phyloP scores from a whole-genome alignment of 2,113 vertebrate genomes.

The Pogonocichla stellata region DNA sequence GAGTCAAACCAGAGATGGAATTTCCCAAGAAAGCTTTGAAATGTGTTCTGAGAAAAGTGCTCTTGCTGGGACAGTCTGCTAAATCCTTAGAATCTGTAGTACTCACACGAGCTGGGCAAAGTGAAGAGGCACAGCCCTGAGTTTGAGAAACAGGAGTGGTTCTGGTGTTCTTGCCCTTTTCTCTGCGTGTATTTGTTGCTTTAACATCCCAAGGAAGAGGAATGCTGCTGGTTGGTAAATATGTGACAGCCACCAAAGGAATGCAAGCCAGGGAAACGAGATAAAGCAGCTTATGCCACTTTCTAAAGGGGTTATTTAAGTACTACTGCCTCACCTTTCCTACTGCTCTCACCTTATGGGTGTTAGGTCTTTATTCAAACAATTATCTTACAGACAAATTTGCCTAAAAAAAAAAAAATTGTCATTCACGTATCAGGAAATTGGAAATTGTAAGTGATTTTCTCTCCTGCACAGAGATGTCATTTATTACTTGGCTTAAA shows the following conservation, averaged over 20 bases:
- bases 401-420: neutral
- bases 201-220: conserved; percentile 30
- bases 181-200: neutral
- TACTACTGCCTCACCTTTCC: neutral
- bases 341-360: neutral
- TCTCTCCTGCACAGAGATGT: neutral
- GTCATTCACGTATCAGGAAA: neutral
- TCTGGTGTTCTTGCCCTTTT: neutral
- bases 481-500: conserved; percentile 13
- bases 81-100: neutral
- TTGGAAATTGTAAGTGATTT: neutral
- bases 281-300: conserved; percentile 41
- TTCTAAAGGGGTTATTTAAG: neutral
- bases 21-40: neutral
- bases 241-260: conserved; percentile 62
- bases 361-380: neutral
- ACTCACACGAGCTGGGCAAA: neutral
- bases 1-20: neutral
- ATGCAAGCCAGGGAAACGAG: conserved; percentile 50
- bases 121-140: neutral
- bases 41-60: neutral
- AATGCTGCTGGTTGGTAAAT: conserved; percentile 5
- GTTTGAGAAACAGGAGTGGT: neutral
- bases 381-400: conserved; percentile 3
- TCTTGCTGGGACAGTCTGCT: neutral